Base-by-base conservation (phyloP, 2,113 vertebrate species). In the Dunckerocampus dactyliophorus region DNA sequence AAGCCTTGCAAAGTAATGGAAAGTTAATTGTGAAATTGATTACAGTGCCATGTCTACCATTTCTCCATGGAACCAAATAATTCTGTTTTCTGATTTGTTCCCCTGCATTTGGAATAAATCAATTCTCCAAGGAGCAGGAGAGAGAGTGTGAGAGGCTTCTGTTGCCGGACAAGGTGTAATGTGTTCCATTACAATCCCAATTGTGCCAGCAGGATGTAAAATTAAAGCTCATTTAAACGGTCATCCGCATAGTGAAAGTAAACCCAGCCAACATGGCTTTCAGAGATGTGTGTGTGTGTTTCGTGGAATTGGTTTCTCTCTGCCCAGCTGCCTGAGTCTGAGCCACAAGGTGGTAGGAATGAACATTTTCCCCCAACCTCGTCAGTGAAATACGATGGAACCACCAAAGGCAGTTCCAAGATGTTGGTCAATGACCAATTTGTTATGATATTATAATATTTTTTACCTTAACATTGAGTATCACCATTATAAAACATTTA, bases 21-120 rank as follows among this genome's bases (percentile, higher is more conserved):
- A 70, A 77, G 73, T 82, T 86, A 85, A 85, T 83, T 80, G 80
- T 76, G 65, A 67, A 84, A 87, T 85, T 82, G 82, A 89, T 87
- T 85, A 47, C 74, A 71, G 37, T 65, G 74, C 74, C 63, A 76
- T 70, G 75, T 80, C 67, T 81, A 28, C 69, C 57, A 57, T 85
- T 85, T 83, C 65, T 82, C 77, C 73, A 34, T 72, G 77, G 72
- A 85, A 72, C 57, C 80, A 77, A 80, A 81, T 85, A 68, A 79
- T 80, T 85, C 64, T 72, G 82, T 82, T 77, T 81, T 87, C 87
- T 80, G 69, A 80, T 85, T 88, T 83, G 80, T 81, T 83, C 79
- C 69, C 76, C 67, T 61, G 69, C 67, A 60, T 81, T 82, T 86
- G 69, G 69, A 84, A 61, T 69, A 85, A 88, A 89, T 89, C 85